Conservation (phyloP, 2,888 invertebrate genomes). For the Melolontha melolontha region DNA sequence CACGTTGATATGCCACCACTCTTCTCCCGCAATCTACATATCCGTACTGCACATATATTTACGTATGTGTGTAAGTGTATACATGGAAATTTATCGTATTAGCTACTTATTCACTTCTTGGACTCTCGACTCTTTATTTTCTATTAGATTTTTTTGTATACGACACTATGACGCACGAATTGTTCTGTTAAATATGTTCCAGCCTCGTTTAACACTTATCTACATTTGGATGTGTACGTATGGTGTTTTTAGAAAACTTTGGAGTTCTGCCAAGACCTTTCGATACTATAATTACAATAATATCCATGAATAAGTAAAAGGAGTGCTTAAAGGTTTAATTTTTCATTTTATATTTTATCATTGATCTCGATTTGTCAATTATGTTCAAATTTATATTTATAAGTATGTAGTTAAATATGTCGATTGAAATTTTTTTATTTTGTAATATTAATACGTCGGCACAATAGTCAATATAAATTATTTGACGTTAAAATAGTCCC, state of each 20-base stretch:
- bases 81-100: constrained; percentile 38
- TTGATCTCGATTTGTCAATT: no score
- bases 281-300: no score
- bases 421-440: no score
- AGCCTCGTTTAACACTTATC: constrained; percentile 2
- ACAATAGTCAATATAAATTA: no score
- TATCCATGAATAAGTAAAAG: no score
- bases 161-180: constrained; percentile 21
- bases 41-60: background rate
- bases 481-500: no score
- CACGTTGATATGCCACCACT: background rate
- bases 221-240: background rate
- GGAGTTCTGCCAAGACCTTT: background rate
- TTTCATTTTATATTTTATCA: no score
- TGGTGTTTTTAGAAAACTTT: background rate
- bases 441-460: no score
- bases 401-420: no score
- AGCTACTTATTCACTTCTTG: constrained; percentile 30
- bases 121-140: constrained; percentile 17
- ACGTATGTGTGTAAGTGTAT: background rate
- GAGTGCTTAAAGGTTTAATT: no score
- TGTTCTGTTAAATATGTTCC: background rate
- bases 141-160: constrained; percentile 29
- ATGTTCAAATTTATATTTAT: no score
- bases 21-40: background rate